phyloP scores from a whole-genome alignment of 2,797 vertebrate genomes.

The Graptemys geographica region DNA sequence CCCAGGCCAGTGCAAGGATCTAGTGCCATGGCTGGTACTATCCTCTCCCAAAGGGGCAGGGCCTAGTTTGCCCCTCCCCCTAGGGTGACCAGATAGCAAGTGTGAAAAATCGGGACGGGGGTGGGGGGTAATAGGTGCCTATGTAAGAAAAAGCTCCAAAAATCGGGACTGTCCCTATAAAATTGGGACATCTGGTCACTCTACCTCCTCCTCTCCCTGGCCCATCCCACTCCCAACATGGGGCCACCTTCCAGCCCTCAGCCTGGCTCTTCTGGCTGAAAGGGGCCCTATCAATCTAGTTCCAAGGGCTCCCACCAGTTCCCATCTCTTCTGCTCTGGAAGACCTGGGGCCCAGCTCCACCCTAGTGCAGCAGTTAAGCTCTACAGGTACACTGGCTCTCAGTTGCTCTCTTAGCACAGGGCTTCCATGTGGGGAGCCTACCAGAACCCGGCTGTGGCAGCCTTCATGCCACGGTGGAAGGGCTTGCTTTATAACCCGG shows the following conservation, averaged over 20 bases:
- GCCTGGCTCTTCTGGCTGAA: not conserved
- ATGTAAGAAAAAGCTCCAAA: too few relatives aligned
- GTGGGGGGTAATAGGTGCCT: too few relatives aligned
- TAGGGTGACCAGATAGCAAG: too few relatives aligned
- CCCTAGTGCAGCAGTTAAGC: too few relatives aligned
- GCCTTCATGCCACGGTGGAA: not conserved
- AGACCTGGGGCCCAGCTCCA: too few relatives aligned
- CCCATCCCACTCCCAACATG: not conserved
- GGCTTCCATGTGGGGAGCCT: not conserved
- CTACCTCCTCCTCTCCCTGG: not conserved
- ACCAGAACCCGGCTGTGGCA: not conserved
- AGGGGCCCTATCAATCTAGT: not conserved
- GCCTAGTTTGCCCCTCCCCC: not conserved
- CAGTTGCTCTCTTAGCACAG: not conserved
- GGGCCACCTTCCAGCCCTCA: not conserved
- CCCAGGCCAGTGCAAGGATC: not conserved
- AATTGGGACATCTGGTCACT: too few relatives aligned
- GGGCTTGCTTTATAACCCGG: not conserved
- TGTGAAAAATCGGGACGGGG: too few relatives aligned
- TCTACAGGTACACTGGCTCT: not conserved
- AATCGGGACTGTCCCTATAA: too few relatives aligned
- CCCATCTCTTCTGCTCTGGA: not conserved
- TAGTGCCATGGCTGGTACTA: not conserved
- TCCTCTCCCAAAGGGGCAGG: not conserved
- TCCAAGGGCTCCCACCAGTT: not conserved